Base-by-base conservation (phyloP, 2,888 invertebrate species). In the Pterobdella sp. region DNA sequence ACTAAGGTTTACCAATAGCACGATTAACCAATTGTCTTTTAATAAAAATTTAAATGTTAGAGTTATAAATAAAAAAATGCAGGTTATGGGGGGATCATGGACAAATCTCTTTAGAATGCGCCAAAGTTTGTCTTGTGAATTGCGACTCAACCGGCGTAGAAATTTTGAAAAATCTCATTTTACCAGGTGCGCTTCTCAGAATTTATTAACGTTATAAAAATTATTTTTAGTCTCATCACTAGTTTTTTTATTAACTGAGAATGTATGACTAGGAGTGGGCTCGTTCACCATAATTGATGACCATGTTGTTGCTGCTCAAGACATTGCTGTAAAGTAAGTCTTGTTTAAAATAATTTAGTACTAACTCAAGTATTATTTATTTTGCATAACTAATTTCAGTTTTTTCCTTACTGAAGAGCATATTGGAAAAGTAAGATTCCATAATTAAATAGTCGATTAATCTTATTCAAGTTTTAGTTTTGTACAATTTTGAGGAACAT, bases 21-120 rank as follows among this genome's bases (percentile, higher is more conserved):
- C n/a, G n/a, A n/a, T n/a, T n/a, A n/a, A n/a, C n/a, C n/a, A n/a
- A n/a, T n/a, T n/a, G n/a, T n/a, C n/a, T n/a, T n/a, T n/a, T n/a
- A n/a, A n/a, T n/a, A n/a, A n/a, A n/a, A n/a, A n/a, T n/a, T n/a
- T n/a, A n/a, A n/a, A n/a, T n/a, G n/a, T n/a, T n/a, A n/a, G n/a
- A n/a, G n/a, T n/a, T n/a, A n/a, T 42, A 7, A 14, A 42, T 22
- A 42, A 7, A 42, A 26, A 26, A 4, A 66, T 76, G 29, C 75
- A 83, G 82, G 76, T 78, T 99, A 79, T 99, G 98, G 98, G 97
- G 97, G 76, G 97, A 98, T 82, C 94, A 96, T 85, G 98, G 98
- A 0, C 98, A 98, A 85, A 85, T 87, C 76, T 87, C 91, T 1
- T 86, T 98, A 74, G 96, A 97, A 86, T 87, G 88, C 76, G 90